phyloP scores from a whole-genome alignment of 2,888 invertebrate species.

The Noctuana brunneofusca region DNA sequence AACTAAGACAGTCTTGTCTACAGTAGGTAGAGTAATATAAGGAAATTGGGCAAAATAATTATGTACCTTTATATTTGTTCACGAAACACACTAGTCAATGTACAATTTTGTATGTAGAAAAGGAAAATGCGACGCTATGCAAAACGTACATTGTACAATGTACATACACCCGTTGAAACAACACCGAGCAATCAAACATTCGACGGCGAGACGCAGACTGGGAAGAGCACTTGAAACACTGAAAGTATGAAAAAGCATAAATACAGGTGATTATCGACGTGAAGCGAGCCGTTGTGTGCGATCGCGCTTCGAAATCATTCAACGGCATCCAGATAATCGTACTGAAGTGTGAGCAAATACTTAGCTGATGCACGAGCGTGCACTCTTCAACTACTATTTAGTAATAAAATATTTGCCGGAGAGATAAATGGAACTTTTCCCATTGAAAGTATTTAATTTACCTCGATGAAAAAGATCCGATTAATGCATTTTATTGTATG shows the following conservation, averaged over 20 bases:
- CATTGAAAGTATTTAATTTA: neutral
- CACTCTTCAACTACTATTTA: constrained; percentile 25
- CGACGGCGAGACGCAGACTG: constrained; percentile 3
- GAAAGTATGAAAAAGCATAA: constrained; percentile 27
- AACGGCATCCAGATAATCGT: constrained; percentile 17
- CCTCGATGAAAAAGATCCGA: neutral
- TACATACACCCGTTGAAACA: too few relatives aligned
- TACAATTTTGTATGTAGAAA: neutral
- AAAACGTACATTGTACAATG: too few relatives aligned
- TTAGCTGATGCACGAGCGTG: constrained; percentile 4
- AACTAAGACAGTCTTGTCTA: too few relatives aligned
- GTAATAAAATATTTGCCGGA: constrained; percentile 26
- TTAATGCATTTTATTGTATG: neutral
- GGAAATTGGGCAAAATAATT: too few relatives aligned
- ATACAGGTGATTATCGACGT: constrained; percentile 21
- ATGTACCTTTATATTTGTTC: too few relatives aligned
- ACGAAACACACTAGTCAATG: too few relatives aligned
- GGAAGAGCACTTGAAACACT: constrained; percentile 10
- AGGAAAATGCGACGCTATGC: neutral
- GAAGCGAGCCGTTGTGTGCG: constrained; percentile 17
- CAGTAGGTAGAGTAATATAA: too few relatives aligned
- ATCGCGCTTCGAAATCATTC: constrained; percentile 17
- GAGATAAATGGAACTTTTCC: constrained; percentile 18
- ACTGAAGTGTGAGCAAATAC: constrained; percentile 29
- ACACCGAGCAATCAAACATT: neutral